Evolutionary conservation across 2,797 vertebrate genomes (phyloP).

Genomic region (Neosalanx taihuensis): DNA sequence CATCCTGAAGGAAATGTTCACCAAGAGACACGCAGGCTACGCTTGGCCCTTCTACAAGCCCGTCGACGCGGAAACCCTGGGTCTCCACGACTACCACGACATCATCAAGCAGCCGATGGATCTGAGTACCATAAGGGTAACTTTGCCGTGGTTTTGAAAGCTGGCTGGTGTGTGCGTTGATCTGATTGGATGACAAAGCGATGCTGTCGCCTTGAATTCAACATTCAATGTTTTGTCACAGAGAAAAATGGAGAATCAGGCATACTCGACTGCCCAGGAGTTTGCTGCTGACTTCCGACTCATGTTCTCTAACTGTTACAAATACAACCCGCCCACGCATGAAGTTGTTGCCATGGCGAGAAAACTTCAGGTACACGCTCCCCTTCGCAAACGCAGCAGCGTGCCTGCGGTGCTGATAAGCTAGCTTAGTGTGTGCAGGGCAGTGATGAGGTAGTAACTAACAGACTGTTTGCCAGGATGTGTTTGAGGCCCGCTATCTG

Average conservation of each 20-base stretch:
- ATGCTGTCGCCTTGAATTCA: background rate
- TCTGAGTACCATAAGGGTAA: constrained; percentile 84
- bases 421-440: background rate
- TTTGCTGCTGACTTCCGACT: constrained; percentile 88
- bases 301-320: constrained; percentile 93
- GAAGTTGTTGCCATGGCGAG: constrained; percentile 88
- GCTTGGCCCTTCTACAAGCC: constrained; percentile 89
- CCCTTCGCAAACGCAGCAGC: background rate
- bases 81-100: constrained; percentile 76
- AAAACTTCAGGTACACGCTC: constrained; percentile 83
- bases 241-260: constrained; percentile 85
- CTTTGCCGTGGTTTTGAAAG: background rate
- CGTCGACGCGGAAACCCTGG: constrained; percentile 68
- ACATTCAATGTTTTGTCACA: constrained; percentile 45
- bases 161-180: background rate
- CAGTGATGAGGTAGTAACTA: background rate
- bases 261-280: constrained; percentile 79
- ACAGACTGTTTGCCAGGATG: constrained; percentile 71
- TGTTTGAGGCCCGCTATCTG: constrained; percentile 86
- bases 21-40: constrained; percentile 83
- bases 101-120: constrained; percentile 83
- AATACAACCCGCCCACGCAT: constrained; percentile 80
- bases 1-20: constrained; percentile 88
- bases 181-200: background rate
- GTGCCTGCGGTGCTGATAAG: background rate